Evolutionary conservation across 2,113 vertebrate genomes (phyloP).

Genomic region (Cochlearius cochlearius): DNA sequence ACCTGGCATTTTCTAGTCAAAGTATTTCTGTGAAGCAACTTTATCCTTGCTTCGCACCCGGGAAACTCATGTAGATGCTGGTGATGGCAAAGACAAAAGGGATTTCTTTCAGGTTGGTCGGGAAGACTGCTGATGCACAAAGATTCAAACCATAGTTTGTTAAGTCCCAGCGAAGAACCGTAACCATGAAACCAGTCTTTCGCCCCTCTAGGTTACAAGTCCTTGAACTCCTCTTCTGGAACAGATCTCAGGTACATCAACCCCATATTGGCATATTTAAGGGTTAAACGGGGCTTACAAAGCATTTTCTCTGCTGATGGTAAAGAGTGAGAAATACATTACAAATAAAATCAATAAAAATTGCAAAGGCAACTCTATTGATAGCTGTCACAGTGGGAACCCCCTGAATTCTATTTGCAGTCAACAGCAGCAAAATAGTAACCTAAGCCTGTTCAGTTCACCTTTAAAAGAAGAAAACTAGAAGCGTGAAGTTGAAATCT

Average conservation of each 20-base stretch:
- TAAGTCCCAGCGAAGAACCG: neutral
- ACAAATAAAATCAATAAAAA: neutral
- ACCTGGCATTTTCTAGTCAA: neutral
- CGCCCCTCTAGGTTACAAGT: neutral
- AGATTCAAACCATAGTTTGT: neutral
- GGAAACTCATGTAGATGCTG: neutral
- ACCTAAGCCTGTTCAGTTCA: neutral
- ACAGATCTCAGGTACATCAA: neutral
- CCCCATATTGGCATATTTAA: neutral
- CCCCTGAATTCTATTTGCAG: neutral
- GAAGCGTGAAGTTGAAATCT: constrained; percentile 20
- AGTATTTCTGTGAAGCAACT: neutral
- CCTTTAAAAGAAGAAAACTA: constrained; percentile 43
- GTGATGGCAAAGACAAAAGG: neutral
- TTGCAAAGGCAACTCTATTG: neutral
- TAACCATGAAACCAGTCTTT: neutral
- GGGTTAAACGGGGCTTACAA: neutral
- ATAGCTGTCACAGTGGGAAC: neutral
- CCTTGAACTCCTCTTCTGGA: neutral
- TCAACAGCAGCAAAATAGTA: constrained; percentile 1
- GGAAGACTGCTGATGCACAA: neutral
- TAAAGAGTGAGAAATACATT: neutral
- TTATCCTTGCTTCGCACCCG: neutral
- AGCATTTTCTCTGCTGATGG: neutral
- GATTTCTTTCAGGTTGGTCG: neutral